These are phyloP conservation scores for Agrotis clavis DNA, from an alignment of 2,888 invertebrate species.

Conservation along the genomic window DNA sequence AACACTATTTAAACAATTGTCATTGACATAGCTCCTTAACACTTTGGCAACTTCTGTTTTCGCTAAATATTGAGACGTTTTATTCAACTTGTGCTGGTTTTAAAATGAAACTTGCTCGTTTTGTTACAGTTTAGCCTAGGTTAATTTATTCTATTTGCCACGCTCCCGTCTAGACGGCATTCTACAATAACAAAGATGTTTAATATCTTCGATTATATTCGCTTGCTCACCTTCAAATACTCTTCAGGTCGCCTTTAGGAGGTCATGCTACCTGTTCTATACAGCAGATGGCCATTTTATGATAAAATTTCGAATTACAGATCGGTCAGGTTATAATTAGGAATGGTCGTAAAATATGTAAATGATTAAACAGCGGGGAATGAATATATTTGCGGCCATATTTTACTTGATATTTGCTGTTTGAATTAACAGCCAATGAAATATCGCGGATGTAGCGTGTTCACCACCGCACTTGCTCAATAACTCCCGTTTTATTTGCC, in stretches of 20 bases:
- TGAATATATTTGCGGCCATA: constrained; percentile 54
- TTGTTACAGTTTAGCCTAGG: constrained; percentile 41
- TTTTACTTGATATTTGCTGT: constrained; percentile 63
- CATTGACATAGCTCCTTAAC: constrained; percentile 57
- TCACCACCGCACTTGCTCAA: constrained; percentile 66
- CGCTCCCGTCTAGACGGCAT: constrained; percentile 61
- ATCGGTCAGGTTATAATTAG: constrained; percentile 41
- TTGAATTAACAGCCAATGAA: constrained; percentile 65
- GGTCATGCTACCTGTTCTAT: constrained; percentile 66
- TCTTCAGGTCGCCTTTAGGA: constrained; percentile 67
- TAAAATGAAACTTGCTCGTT: constrained; percentile 34
- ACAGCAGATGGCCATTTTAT: constrained; percentile 48
- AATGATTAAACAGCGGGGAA: constrained; percentile 51
- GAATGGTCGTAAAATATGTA: constrained; percentile 45
- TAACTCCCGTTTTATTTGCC: constrained; percentile 71
- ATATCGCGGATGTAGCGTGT: constrained; percentile 70
- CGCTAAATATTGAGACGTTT: constrained; percentile 27
- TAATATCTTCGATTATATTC: constrained; percentile 61
- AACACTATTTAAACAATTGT: constrained; percentile 80
- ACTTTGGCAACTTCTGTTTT: constrained; percentile 50
- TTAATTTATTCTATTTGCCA: constrained; percentile 51
- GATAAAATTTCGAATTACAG: constrained; percentile 35
- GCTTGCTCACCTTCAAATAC: constrained; percentile 78
- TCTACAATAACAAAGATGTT: constrained; percentile 60
- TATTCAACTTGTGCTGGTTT: constrained; percentile 24